Evolutionary conservation across 2,888 invertebrate genomes (phyloP).

Genomic region (Heterodera filipjevi): DNA sequence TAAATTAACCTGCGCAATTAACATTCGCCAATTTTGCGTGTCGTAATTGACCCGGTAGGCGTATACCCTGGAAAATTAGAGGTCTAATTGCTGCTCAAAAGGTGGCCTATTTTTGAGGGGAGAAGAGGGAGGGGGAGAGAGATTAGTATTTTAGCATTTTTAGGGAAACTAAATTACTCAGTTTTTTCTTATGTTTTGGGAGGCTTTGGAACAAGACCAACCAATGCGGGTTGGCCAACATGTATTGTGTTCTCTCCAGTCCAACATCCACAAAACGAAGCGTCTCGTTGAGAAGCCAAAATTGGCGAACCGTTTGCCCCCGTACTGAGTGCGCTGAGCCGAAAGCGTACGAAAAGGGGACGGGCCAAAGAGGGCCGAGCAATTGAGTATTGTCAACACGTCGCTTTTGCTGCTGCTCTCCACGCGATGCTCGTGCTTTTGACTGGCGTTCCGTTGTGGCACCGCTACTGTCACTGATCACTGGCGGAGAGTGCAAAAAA

Average conservation of each 20-base stretch:
- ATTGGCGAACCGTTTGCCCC: conserved; percentile 61
- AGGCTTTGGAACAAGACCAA: background rate
- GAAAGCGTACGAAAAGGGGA: conserved; percentile 62
- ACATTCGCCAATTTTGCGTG: conserved; percentile 58
- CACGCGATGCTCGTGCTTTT: background rate
- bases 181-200: no score
- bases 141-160: no score
- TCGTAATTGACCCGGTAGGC: conserved; percentile 64
- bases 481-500: background rate
- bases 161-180: no score
- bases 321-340: conserved; percentile 54
- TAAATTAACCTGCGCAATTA: conserved; percentile 52
- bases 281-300: conserved; percentile 58
- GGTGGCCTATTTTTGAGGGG: no score
- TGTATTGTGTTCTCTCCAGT: conserved; percentile 51
- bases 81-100: no score
- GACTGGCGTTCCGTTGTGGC: background rate
- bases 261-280: conserved; percentile 60
- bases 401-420: conserved; percentile 4
- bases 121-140: no score
- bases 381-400: conserved; percentile 8
- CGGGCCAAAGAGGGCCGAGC: conserved; percentile 53
- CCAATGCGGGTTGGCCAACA: conserved; percentile 63
- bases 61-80: conserved; percentile 40
- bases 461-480: background rate